Percentiles rank a stretch among this genome's conserved stretches.
Conservation (phyloP, 2,113 vertebrate species). For the Cairina moschata region DNA sequence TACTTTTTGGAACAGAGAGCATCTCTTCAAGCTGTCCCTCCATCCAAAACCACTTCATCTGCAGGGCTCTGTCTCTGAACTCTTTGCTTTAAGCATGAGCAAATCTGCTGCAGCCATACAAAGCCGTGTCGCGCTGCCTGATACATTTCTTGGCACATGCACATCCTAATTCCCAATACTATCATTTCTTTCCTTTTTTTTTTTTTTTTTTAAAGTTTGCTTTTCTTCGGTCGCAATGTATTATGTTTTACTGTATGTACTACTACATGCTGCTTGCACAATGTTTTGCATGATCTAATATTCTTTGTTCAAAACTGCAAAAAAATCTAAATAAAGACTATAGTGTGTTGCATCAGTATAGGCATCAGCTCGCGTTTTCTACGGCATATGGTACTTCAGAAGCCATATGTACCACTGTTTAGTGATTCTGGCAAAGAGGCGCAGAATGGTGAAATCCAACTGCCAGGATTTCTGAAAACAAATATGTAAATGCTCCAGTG, state of each 20-base stretch:
- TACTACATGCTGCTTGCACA: constrained; percentile 78
- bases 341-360: constrained; percentile 88
- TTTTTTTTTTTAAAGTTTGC: constrained; percentile 38
- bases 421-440: constrained; percentile 97
- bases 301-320: constrained; percentile 86
- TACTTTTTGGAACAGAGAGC: neutral
- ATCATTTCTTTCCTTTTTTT: constrained; percentile 13
- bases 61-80: neutral
- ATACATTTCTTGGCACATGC: neutral
- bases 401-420: constrained; percentile 99
- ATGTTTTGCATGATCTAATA: constrained; percentile 83
- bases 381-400: constrained; percentile 99
- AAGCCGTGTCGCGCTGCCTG: neutral
- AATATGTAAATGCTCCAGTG: constrained; percentile 92
- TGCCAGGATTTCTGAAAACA: constrained; percentile 95
- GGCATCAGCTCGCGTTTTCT: constrained; percentile 95
- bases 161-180: constrained; percentile 23
- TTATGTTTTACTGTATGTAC: constrained; percentile 54
- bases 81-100: neutral
- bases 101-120: neutral
- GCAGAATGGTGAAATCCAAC: constrained; percentile 94
- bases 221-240: constrained; percentile 63
- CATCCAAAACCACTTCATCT: neutral
- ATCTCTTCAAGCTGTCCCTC: neutral
- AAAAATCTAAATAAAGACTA: constrained; percentile 84